phyloP scores from a whole-genome alignment of 92 coral and sea anemone genomes.

The Epizoanthus rinbou region DNA sequence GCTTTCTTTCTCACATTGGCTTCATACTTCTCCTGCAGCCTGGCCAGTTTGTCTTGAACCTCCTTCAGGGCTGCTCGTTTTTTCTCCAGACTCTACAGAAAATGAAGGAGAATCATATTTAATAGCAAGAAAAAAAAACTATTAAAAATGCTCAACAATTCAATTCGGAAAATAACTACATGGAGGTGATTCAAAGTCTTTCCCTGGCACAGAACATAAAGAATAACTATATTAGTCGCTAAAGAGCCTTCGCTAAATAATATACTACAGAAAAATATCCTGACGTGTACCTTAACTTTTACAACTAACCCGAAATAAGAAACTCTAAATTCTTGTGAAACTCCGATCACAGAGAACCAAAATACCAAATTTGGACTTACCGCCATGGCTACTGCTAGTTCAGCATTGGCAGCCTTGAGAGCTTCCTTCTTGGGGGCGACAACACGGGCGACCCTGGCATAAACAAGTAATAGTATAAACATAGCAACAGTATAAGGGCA shows the following conservation, averaged over 20 bases:
- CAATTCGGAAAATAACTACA: no score
- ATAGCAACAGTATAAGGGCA: no score
- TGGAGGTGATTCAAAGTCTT: no score
- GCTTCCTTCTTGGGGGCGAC: slow-evolving; percentile 99
- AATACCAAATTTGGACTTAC: slow-evolving; percentile 42
- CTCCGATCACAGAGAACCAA: no score
- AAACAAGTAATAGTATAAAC: neutral
- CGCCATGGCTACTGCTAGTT: slow-evolving; percentile 97
- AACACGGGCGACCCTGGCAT: slow-evolving; percentile 91
- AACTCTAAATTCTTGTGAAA: no score
- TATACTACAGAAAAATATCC: no score
- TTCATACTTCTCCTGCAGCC: slow-evolving; percentile 96
- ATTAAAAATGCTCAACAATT: no score
- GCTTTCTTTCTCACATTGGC: slow-evolving; percentile 98
- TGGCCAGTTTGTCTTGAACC: slow-evolving; percentile 95
- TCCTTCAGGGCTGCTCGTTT: slow-evolving; percentile 96
- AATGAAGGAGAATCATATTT: neutral
- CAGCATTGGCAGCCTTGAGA: slow-evolving; percentile 91
- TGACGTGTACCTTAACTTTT: no score
- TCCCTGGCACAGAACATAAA: no score
- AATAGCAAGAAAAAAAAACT: neutral
- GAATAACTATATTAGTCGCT: no score
- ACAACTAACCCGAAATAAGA: no score
- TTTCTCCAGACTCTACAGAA: slow-evolving; percentile 80
- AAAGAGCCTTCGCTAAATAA: no score